Conservation (phyloP, 2,888 invertebrate species). For the Brenthis daphne region DNA sequence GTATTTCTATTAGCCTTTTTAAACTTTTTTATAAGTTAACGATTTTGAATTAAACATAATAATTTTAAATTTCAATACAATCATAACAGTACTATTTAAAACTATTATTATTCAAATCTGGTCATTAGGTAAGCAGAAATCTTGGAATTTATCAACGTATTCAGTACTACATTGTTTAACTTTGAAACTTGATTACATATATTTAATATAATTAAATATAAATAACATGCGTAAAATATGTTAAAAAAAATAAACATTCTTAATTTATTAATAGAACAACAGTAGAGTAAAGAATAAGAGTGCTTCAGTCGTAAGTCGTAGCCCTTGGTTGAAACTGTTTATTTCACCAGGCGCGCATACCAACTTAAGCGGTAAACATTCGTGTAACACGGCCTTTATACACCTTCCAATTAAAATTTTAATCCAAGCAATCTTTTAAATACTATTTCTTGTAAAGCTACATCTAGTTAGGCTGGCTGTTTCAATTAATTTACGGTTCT, state of each 20-base stretch:
- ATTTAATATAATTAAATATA: too few species aligned
- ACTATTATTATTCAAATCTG: too few species aligned
- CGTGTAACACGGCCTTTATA: constrained; percentile 33
- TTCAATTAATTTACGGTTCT: constrained; percentile 23
- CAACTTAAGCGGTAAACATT: constrained; percentile 32
- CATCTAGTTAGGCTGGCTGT: constrained; percentile 22
- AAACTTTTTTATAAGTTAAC: not conserved
- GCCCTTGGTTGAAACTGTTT: constrained; percentile 33
- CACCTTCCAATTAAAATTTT: constrained; percentile 36
- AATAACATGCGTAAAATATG: too few species aligned
- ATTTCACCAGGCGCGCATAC: constrained; percentile 29
- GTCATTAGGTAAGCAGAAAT: too few species aligned
- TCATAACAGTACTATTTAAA: too few species aligned
- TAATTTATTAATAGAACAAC: constrained; percentile 34
- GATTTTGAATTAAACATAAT: not conserved
- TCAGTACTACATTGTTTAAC: too few species aligned
- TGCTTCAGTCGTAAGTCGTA: constrained; percentile 32
- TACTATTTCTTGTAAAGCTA: constrained; percentile 34
- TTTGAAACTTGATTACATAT: too few species aligned
- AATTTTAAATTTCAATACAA: not conserved
- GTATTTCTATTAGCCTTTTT: constrained; percentile 10
- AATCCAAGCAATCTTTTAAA: constrained; percentile 36
- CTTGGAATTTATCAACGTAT: too few species aligned
- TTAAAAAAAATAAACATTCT: constrained; percentile 3
- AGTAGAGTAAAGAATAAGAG: constrained; percentile 27